Conservation (phyloP, 2,888 invertebrate species). For the Cyaniris semiargus region DNA sequence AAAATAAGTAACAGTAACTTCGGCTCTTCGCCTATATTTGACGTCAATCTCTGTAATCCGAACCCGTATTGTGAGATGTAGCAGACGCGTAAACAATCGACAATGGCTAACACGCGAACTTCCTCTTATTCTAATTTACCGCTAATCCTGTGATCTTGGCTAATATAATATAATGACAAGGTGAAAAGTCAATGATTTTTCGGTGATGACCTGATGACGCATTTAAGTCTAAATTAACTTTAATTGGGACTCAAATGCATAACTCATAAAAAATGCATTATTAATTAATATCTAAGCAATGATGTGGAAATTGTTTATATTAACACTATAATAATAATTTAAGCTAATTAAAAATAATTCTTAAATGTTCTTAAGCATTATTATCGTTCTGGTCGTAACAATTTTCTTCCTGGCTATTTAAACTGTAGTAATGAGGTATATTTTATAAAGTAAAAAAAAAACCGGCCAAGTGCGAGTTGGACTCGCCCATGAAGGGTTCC, state of each 20-base stretch:
- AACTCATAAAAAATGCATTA: too few relatives aligned
- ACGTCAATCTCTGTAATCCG: not conserved
- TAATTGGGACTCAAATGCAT: too few relatives aligned
- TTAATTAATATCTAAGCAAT: too few relatives aligned
- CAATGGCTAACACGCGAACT: conserved; percentile 25
- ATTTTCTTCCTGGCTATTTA: not conserved
- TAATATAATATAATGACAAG: not conserved
- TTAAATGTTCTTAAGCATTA: too few relatives aligned
- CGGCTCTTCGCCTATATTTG: not conserved
- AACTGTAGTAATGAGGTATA: not conserved
- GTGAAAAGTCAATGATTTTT: not conserved
- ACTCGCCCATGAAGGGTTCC: too few relatives aligned
- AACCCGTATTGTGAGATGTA: conserved; percentile 9
- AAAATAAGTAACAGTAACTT: too few relatives aligned
- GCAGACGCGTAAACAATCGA: conserved; percentile 9
- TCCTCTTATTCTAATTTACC: conserved; percentile 28
- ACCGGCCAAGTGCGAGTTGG: too few relatives aligned
- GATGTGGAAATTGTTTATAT: too few relatives aligned
- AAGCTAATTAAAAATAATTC: too few relatives aligned
- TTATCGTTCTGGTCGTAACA: not conserved
- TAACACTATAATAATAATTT: too few relatives aligned
- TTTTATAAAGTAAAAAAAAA: too few relatives aligned
- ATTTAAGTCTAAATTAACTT: too few relatives aligned
- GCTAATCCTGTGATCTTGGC: not conserved
- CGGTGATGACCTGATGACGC: not conserved